Percentiles rank a stretch among this genome's conserved stretches.
These are phyloP conservation scores for Apis cerana DNA, from an alignment of 1,140 invertebrate genomes.

Conservation along the genomic window DNA sequence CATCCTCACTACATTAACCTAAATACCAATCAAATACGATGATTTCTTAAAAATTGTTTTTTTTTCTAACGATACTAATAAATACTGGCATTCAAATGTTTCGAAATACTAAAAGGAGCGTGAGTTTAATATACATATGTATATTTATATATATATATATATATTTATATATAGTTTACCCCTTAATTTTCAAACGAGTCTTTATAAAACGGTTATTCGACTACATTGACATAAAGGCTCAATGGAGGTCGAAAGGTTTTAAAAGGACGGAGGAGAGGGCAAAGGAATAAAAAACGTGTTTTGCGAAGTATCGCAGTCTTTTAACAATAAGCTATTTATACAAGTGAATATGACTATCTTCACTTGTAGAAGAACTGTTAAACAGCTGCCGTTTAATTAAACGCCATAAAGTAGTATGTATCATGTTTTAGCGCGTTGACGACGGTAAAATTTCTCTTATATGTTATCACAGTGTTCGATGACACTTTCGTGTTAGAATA, in stretches of 20 bases:
- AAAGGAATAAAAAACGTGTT: slow-evolving; percentile 55
- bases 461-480: slow-evolving; percentile 38
- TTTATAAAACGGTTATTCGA: slow-evolving; percentile 30
- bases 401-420: not conserved
- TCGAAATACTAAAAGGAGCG: slow-evolving; percentile 15
- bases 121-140: slow-evolving; percentile 1
- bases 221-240: slow-evolving; percentile 35
- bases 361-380: slow-evolving; percentile 39
- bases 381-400: slow-evolving; percentile 36
- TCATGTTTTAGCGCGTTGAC: slow-evolving; percentile 4
- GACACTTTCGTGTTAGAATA: slow-evolving; percentile 43
- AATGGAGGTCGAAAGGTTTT: slow-evolving; percentile 44
- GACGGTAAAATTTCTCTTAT: slow-evolving; percentile 26
- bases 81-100: slow-evolving; percentile 48
- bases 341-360: slow-evolving; percentile 25
- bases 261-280: slow-evolving; percentile 58
- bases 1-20: slow-evolving; percentile 1
- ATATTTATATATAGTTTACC: slow-evolving; percentile 2
- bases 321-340: slow-evolving; percentile 50
- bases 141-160: slow-evolving; percentile 13
- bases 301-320: slow-evolving; percentile 58
- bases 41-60: slow-evolving; percentile 31
- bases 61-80: slow-evolving; percentile 28
- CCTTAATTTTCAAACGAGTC: slow-evolving; percentile 19
- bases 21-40: slow-evolving; percentile 26